Conservation (phyloP, 2,797 vertebrate species). For the Alca torda region DNA sequence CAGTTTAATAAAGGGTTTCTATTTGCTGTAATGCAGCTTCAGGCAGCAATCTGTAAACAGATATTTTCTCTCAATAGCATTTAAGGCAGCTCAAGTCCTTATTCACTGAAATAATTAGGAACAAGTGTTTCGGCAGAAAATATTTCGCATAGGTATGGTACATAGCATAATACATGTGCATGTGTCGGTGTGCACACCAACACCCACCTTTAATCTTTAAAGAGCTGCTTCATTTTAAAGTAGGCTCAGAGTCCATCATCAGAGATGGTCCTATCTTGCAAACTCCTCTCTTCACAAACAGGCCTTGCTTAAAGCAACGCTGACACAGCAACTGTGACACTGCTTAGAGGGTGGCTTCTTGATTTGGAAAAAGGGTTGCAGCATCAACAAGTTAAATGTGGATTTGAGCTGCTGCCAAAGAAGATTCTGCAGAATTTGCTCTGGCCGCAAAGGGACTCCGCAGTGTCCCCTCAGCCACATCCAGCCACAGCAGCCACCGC, state of each 20-base stretch:
- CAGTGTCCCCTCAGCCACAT: neutral
- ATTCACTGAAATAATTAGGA: neutral
- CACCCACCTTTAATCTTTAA: neutral
- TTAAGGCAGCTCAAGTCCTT: neutral
- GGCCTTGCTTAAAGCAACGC: neutral
- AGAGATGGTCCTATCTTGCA: neutral
- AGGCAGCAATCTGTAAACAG: neutral
- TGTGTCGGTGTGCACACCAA: neutral
- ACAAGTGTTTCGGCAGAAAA: neutral
- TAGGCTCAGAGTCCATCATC: neutral
- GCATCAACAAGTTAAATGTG: neutral
- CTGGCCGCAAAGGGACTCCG: neutral
- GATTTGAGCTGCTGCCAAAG: neutral
- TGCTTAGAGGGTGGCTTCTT: neutral
- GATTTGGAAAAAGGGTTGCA: neutral
- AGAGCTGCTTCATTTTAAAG: neutral
- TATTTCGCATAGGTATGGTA: neutral
- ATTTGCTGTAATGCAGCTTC: neutral
- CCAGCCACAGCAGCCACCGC: neutral
- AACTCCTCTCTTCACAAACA: neutral
- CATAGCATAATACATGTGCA: rapidly evolving
- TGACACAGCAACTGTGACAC: neutral
- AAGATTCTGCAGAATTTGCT: neutral
- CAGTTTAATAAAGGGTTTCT: neutral
- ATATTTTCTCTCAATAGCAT: neutral